Base-by-base conservation (phyloP, 2,113 vertebrate genomes). In the Calyptommatus sinebrachiatus region DNA sequence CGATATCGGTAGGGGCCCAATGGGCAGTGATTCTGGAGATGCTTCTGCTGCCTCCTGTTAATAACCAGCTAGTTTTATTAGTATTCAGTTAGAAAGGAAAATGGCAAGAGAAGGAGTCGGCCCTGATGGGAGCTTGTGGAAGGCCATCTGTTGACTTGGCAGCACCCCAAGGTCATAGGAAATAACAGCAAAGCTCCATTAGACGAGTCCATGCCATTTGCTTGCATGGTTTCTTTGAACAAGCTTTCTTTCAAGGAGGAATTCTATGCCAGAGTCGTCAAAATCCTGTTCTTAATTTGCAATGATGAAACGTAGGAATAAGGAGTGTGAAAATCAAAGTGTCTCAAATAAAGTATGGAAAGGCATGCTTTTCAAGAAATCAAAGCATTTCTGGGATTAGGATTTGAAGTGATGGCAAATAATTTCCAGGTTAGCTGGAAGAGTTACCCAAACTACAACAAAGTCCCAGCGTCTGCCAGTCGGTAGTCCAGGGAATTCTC, bases 1-100 rank as follows among this genome's bases (percentile, higher is more conserved):
- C 93, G 98, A 97, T 99, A 99, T 95, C 96, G 98, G 98, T 97
- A 67, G 84, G 89, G 50, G 86, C n/a, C 0, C 0, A 65, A 9
- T 20, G 72, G 65, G 14, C 7, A 16, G 7, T 77, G 12, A 10
- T 35, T 53, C 61, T 69, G 65, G 48, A 57, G 8, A 65, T 68
- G 24, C 57, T 65, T 16, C 7, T 26, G 28, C 29, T 45, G 11
- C 16, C 68, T 35, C 1, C 22, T 18, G 11, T 66, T 66, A 28
- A 16, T 24, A 70, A 21, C 20, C 61, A 8, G n/a, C 72, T 31
- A 8, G 29, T 6, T 11, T 16, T 18, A 4, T 7, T 26, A 1
- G 46, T 7, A 53, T 57, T 3, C 53, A 74, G 50, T 14, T 35
- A 57, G 73, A 10, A 61, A 16, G 73, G 57, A 8, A 57, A 12